Evolutionary conservation across 2,888 invertebrate genomes (phyloP).

Genomic region (Subacronicta megacephala): DNA sequence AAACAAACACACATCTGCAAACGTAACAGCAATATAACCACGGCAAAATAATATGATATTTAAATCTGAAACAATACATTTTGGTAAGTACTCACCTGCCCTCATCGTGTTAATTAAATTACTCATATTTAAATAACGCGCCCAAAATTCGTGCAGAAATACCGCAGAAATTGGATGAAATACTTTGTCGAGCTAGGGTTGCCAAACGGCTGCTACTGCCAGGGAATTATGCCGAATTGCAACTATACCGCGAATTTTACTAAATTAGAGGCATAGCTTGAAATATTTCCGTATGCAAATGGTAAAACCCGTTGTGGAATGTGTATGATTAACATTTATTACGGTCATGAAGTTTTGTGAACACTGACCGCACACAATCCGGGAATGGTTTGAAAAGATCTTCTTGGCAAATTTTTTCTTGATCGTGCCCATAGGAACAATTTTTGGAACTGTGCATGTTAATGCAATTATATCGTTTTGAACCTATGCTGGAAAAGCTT

Average conservation of each 20-base stretch:
- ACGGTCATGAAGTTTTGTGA: too few relatives aligned
- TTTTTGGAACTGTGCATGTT: too few relatives aligned
- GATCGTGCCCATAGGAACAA: too few relatives aligned
- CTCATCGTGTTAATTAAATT: constrained; percentile 52
- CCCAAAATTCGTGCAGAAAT: constrained; percentile 21
- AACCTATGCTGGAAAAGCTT: too few relatives aligned
- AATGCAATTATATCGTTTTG: too few relatives aligned
- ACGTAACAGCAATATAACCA: too few relatives aligned
- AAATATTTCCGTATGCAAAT: background rate
- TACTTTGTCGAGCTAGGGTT: constrained; percentile 26
- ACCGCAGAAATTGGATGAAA: constrained; percentile 31
- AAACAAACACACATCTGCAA: too few relatives aligned
- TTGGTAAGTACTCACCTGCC: constrained; percentile 4
- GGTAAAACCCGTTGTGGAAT: background rate
- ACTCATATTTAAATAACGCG: constrained; percentile 47
- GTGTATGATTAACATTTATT: too few relatives aligned
- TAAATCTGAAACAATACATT: constrained; percentile 12
- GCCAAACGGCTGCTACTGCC: constrained; percentile 17
- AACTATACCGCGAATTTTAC: constrained; percentile 1
- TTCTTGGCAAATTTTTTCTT: too few relatives aligned
- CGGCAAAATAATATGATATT: background rate
- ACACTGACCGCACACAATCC: too few relatives aligned
- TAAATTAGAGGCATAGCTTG: constrained; percentile 3
- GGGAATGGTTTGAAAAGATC: too few relatives aligned
- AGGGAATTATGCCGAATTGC: background rate